These are phyloP conservation scores for Pagrus major DNA, from an alignment of 2,113 vertebrate genomes.

Conservation along the genomic window DNA sequence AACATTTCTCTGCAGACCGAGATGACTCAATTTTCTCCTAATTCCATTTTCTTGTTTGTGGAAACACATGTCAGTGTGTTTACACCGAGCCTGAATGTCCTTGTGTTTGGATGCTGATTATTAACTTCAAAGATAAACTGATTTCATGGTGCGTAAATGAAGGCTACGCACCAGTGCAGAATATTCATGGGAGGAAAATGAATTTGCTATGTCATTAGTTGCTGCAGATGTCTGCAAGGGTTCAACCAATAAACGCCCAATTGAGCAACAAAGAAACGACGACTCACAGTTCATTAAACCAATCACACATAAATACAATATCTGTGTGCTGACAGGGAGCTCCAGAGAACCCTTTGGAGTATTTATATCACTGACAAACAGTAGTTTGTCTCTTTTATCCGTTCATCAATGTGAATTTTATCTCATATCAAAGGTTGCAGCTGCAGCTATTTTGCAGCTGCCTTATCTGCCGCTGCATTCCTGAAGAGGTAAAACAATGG, in stretches of 20 bases:
- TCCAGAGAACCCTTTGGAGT: background rate
- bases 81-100: background rate
- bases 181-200: conserved; percentile 6
- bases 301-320: background rate
- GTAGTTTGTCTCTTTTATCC: too few relatives aligned
- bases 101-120: conserved; percentile 16
- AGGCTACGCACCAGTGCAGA: conserved; percentile 3
- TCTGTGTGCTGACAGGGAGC: background rate
- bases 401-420: background rate
- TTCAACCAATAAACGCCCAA: background rate
- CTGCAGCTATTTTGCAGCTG: background rate
- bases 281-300: background rate
- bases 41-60: background rate
- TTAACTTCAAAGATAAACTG: conserved; percentile 20
- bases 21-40: background rate
- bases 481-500: background rate
- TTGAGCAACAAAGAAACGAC: background rate
- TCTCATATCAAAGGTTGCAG: background rate
- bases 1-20: background rate
- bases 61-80: background rate
- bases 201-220: conserved; percentile 23
- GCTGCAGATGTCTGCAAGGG: conserved; percentile 15
- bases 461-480: too few relatives aligned
- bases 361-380: background rate
- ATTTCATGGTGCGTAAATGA: conserved; percentile 26